phyloP scores from a whole-genome alignment of 2,888 invertebrate species.

The Macaria notata region DNA sequence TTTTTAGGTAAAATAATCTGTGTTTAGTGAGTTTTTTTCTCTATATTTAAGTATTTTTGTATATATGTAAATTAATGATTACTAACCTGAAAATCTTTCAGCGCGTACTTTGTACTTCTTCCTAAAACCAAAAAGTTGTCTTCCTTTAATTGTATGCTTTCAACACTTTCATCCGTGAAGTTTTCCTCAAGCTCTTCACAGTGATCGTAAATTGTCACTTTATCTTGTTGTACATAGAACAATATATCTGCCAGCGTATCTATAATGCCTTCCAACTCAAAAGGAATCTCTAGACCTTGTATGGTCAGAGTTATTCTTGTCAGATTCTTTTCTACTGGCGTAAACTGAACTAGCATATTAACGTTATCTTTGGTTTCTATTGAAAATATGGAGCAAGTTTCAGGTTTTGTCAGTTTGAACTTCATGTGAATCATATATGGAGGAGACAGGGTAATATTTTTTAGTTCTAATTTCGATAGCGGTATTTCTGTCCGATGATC shows the following conservation, averaged over 20 bases:
- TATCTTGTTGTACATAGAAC: slow-evolving; percentile 35
- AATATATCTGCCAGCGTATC: slow-evolving; percentile 38
- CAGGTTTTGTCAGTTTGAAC: slow-evolving; percentile 39
- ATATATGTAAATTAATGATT: no score
- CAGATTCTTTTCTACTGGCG: not conserved
- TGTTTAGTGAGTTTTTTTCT: no score
- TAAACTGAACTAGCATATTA: slow-evolving; percentile 4
- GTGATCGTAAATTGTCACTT: slow-evolving; percentile 33
- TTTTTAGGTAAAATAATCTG: no score
- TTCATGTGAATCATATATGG: slow-evolving; percentile 53
- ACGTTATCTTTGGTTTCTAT: slow-evolving; percentile 38
- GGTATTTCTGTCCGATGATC: slow-evolving; percentile 19
- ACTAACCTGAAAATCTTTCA: slow-evolving; percentile 25
- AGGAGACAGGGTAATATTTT: slow-evolving; percentile 32
- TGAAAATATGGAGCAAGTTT: slow-evolving; percentile 47
- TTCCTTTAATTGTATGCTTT: slow-evolving; percentile 16
- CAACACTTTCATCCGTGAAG: not conserved
- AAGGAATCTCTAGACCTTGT: not conserved
- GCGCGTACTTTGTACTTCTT: slow-evolving; percentile 16
- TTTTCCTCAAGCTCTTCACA: slow-evolving; percentile 27
- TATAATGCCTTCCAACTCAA: slow-evolving; percentile 14
- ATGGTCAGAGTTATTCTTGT: slow-evolving; percentile 34
- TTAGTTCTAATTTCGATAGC: slow-evolving; percentile 28
- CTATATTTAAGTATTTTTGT: no score
- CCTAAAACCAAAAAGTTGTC: slow-evolving; percentile 24